Conservation (phyloP, 1,140 invertebrate genomes). For the Paraescarpia echinospica region DNA sequence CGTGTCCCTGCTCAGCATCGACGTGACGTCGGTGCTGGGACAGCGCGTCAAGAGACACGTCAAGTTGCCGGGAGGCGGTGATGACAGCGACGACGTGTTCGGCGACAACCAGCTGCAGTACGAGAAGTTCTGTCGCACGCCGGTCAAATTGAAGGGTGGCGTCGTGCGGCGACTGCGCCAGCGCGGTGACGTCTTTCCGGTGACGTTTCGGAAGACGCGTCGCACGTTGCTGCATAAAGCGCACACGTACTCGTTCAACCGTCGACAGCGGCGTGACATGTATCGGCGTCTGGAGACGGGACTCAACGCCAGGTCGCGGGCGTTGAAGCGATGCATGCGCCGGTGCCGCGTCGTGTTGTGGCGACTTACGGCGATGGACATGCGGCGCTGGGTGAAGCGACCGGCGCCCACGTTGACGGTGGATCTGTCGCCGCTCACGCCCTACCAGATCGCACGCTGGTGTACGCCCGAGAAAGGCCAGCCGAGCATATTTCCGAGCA, state of each 20-base stretch:
- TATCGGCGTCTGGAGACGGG: background rate
- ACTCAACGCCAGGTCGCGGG: slow-evolving; percentile 6
- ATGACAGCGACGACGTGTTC: background rate
- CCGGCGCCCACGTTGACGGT: background rate
- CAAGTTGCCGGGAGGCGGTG: background rate
- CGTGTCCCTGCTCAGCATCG: slow-evolving; percentile 12
- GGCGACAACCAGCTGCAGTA: background rate
- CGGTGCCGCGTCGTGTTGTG: background rate
- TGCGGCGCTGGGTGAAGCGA: slow-evolving; percentile 1
- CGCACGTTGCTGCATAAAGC: background rate
- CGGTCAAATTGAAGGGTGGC: background rate
- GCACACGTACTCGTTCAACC: slow-evolving; percentile 9
- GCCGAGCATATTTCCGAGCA: background rate
- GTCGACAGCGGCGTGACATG: background rate
- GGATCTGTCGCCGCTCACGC: background rate
- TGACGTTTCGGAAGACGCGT: background rate
- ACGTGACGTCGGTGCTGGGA: slow-evolving; percentile 17
- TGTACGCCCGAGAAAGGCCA: background rate
- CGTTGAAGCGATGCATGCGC: background rate
- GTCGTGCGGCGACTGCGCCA: background rate
- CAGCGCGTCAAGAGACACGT: slow-evolving; percentile 16
- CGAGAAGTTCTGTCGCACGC: slow-evolving; percentile 20
- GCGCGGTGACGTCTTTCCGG: background rate
- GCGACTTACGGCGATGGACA: background rate
- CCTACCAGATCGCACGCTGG: background rate